phyloP scores from a whole-genome alignment of 1,140 invertebrate genomes.

The Pseudobourletiella spinata region DNA sequence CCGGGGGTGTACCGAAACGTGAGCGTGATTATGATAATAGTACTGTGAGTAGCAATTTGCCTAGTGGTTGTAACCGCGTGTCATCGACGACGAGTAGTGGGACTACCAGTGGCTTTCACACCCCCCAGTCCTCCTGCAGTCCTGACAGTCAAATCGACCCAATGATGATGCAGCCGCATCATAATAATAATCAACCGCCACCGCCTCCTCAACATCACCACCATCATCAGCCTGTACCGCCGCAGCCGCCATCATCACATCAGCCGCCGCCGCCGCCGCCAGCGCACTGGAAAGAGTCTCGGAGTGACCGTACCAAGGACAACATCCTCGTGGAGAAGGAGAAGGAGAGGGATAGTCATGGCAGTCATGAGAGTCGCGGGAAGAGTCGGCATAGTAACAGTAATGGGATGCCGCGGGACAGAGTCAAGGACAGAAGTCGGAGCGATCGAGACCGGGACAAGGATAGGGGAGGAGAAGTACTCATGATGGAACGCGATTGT shows the following conservation, averaged over 20 bases:
- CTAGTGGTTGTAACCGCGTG: slow-evolving; percentile 16
- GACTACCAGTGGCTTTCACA: slow-evolving; percentile 29
- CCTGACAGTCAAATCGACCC: slow-evolving; percentile 36
- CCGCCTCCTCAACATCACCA: no score
- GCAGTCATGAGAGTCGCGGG: neutral
- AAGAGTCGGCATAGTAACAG: neutral
- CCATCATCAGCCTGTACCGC: no score
- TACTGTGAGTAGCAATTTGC: slow-evolving; percentile 4
- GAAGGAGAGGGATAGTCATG: neutral
- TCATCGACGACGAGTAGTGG: slow-evolving; percentile 19
- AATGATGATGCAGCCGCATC: slow-evolving; percentile 9
- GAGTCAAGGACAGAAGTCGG: neutral
- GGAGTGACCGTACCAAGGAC: neutral
- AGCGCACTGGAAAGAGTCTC: neutral
- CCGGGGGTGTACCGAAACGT: neutral
- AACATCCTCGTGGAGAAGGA: no score
- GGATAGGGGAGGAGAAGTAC: slow-evolving; percentile 1
- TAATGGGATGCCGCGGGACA: slow-evolving; percentile 1
- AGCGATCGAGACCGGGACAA: slow-evolving; percentile 6
- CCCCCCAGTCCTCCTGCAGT: slow-evolving; percentile 37
- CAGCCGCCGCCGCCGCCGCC: no score
- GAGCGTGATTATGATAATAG: neutral
- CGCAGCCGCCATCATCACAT: neutral
- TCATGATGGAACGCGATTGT: slow-evolving; percentile 10
- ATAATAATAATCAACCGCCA: slow-evolving; percentile 1